Evolutionary conservation across 37 sponge, comb jelly and placozoan species (phyloP), one percentile per base, ranked within the genome.

Genomic region (Diacarnus erythraeanus): DNA sequence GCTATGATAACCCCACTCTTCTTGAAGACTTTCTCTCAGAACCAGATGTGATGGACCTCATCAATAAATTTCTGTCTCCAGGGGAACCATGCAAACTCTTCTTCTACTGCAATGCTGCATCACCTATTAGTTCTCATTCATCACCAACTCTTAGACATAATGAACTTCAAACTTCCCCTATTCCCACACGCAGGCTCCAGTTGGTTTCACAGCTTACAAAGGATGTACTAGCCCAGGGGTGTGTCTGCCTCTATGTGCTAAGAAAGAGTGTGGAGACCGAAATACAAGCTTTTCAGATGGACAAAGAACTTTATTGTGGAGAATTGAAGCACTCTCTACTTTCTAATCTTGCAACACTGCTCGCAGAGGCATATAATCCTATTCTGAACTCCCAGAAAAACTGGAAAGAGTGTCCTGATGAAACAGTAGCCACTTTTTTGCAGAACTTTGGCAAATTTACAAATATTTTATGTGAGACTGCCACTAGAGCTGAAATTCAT

Each of bases 21-120:
- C 70, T 97, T 61, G 97, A 97, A 56, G 94, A 97, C 74, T 97
- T 97, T 29, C 87, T 97, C 47, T 73, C 91, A 41, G 90, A 90
- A 31, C 77, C 89, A 15, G 87, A 88, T 22, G 95, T 94, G 34
- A 80, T 81, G 8, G 90, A 94, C 33, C 77, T 81, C 57, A 88
- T 97, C 66, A 91, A 86, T 74, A 31, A 25, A 21, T 97, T 97
- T 64, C 76, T 97, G 1, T 77, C 85, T 51, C 88, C 95, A 8
- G 89, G 86, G 30, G 89, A 83, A 63, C 88, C 89, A 2, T 38
- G 60, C 27, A 91, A 88, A 59, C 83, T 94, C 31, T 94, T 94
- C 78, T 94, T 94, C 79, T 94, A 87, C 80, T 94, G 95, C 66
- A 82, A 94, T 42, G 70, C 71, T 10, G 31, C 66, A 39, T 36